phyloP scores from a whole-genome alignment of 2,113 vertebrate genomes.

The Cyanoliseus patagonus region DNA sequence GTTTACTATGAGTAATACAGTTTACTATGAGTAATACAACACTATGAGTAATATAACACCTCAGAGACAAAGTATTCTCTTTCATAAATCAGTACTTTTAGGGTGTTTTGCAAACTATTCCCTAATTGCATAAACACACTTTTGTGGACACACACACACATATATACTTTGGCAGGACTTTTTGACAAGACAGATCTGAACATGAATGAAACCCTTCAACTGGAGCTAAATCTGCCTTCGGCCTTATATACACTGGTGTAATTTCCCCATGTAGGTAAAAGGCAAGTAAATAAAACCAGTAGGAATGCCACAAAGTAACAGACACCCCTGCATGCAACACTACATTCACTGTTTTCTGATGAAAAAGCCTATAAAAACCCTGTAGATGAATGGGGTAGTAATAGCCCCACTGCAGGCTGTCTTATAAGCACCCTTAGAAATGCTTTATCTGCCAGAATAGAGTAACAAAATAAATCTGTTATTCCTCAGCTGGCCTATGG shows the following conservation, averaged over 20 bases:
- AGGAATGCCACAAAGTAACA: background rate
- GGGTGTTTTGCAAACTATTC: background rate
- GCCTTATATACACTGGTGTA: background rate
- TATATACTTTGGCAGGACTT: background rate
- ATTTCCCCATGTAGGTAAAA: background rate
- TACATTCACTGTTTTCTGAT: background rate
- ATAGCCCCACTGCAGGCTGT: background rate
- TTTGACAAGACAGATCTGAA: background rate
- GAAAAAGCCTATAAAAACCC: background rate
- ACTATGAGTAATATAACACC: background rate
- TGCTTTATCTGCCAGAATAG: background rate
- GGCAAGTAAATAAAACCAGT: background rate
- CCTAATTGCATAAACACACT: background rate
- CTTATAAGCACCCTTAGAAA: background rate
- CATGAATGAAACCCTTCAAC: accelerated
- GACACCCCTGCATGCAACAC: background rate
- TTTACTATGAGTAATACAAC: background rate
- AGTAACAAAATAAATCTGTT: background rate
- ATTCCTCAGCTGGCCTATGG: background rate
- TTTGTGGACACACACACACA: background rate
- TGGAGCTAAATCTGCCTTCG: background rate
- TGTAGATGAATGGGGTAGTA: background rate
- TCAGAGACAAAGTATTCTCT: background rate
- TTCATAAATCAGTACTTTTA: background rate
- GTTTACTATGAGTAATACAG: background rate